Percentiles rank a stretch among this genome's conserved stretches.
Evolutionary conservation across 2,797 vertebrate species (phyloP).

Genomic region (Arrhamphus sclerolepis): DNA sequence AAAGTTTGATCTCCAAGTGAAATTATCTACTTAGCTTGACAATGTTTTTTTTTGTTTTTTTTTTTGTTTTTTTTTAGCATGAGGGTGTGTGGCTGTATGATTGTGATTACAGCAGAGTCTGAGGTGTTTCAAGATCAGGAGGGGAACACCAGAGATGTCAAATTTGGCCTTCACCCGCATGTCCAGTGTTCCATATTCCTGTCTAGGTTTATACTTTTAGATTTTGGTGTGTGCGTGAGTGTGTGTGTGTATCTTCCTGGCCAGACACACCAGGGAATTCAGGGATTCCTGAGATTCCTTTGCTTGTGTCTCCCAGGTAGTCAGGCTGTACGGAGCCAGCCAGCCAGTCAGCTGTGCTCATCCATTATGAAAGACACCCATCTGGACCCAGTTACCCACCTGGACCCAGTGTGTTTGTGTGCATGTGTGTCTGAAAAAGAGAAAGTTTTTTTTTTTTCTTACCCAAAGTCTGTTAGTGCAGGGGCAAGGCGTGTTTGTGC

Average conservation of each 20-base stretch:
- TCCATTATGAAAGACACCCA: constrained; percentile 71
- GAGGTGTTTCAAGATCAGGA: neutral
- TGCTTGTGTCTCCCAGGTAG: constrained; percentile 71
- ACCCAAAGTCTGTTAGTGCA: constrained; percentile 21
- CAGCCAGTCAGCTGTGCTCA: constrained; percentile 75
- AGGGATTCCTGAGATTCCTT: constrained; percentile 70
- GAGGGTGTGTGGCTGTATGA: constrained; percentile 6
- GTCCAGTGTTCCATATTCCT: constrained; percentile 36
- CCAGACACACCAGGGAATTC: constrained; percentile 54
- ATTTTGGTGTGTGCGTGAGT: constrained; percentile 19
- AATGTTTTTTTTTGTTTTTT: constrained; percentile 1
- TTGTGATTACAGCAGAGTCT: constrained; percentile 14
- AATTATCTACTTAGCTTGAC: constrained; percentile 32
- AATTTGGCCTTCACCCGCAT: constrained; percentile 13
- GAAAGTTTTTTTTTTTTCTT: constrained; percentile 53
- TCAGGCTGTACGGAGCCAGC: constrained; percentile 57
- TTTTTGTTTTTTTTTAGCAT: constrained; percentile 8
- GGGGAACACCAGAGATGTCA: constrained; percentile 24
- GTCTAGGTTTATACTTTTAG: constrained; percentile 19
- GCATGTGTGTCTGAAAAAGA: constrained; percentile 37
- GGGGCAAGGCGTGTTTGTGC: constrained; percentile 31
- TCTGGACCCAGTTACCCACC: constrained; percentile 77
- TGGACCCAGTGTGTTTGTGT: constrained; percentile 54
- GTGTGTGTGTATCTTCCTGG: constrained; percentile 32
- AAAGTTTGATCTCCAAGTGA: constrained; percentile 23